phyloP scores from a whole-genome alignment of 2,888 invertebrate species.

The Branchellion lobata region DNA sequence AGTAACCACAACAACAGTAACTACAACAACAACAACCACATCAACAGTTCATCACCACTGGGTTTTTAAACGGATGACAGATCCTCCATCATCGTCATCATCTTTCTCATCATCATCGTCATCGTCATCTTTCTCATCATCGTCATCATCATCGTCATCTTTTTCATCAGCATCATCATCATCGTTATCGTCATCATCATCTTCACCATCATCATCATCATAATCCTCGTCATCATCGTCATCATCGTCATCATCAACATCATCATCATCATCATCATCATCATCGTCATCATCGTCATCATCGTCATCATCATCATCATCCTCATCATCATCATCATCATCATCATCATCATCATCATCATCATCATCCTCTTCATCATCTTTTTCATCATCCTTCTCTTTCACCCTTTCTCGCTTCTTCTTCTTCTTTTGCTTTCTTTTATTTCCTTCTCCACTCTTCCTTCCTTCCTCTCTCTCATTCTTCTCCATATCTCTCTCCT shows the following conservation, averaged over 20 bases:
- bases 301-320: constrained; percentile 7
- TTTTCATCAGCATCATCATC: constrained; percentile 32
- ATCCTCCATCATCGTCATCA: constrained; percentile 16
- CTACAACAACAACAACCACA: too few species aligned
- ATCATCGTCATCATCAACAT: constrained; percentile 31
- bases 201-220: constrained; percentile 33
- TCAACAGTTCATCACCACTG: too few species aligned
- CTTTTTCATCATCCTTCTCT: background rate
- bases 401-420: too few species aligned
- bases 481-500: too few species aligned
- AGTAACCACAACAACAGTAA: too few species aligned
- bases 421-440: too few species aligned
- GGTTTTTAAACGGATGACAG: too few species aligned
- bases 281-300: constrained; percentile 16
- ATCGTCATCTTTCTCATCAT: constrained; percentile 4
- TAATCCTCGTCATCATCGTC: constrained; percentile 11
- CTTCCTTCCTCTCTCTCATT: too few species aligned
- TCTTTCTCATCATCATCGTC: constrained; percentile 12
- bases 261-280: constrained; percentile 27
- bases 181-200: constrained; percentile 36
- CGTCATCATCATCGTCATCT: constrained; percentile 16
- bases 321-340: constrained; percentile 11
- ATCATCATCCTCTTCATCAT: constrained; percentile 20
- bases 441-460: too few species aligned
- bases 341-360: constrained; percentile 6